Conservation (phyloP, 2,797 vertebrate genomes). For the Picus viridis region DNA sequence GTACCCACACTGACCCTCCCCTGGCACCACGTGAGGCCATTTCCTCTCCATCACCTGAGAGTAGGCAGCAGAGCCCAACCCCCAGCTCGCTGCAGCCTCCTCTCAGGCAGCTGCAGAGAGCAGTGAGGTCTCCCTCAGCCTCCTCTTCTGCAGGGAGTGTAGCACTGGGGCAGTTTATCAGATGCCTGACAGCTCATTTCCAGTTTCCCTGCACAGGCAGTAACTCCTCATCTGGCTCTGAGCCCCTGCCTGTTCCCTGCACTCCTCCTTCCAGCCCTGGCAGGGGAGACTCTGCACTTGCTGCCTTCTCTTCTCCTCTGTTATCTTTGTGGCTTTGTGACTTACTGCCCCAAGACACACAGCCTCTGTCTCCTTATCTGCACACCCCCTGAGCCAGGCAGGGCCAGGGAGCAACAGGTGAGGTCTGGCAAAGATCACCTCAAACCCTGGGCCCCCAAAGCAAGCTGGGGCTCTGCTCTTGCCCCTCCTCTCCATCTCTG, state of each 20-base stretch:
- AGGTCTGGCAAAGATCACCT: not conserved
- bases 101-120: no score
- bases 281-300: not conserved
- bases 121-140: no score
- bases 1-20: no score
- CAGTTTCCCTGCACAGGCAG: not conserved
- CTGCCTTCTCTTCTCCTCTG: fast-evolving
- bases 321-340: not conserved
- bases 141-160: no score
- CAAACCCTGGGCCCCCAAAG: not conserved
- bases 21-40: no score
- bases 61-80: no score
- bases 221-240: conserved; percentile 38
- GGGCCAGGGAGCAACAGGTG: not conserved
- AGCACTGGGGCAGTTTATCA: not conserved
- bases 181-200: conserved; percentile 52
- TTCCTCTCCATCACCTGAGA: no score
- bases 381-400: not conserved
- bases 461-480: not conserved
- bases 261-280: not conserved
- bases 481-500: fast-evolving
- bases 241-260: not conserved
- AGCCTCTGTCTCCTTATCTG: not conserved
- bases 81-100: no score
- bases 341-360: not conserved